phyloP scores from a whole-genome alignment of 1,140 invertebrate species.

The Saccostrea echinata region DNA sequence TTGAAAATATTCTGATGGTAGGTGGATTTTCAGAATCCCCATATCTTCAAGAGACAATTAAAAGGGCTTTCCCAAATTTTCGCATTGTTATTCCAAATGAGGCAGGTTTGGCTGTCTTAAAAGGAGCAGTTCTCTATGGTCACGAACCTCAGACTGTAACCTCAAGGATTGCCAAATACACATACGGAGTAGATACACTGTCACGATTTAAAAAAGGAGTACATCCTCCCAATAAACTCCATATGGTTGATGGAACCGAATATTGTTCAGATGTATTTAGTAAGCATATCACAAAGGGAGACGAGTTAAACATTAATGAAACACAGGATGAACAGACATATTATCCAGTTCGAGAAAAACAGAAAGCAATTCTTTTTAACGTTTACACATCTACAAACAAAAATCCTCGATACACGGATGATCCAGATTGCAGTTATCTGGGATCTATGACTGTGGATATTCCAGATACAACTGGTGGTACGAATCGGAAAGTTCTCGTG shows the following conservation, averaged over 20 bases:
- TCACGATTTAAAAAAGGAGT: constrained; percentile 4
- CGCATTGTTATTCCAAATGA: constrained; percentile 55
- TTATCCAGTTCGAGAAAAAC: constrained; percentile 11
- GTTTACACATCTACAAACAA: constrained; percentile 23
- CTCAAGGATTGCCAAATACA: constrained; percentile 43
- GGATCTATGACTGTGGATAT: constrained; percentile 45
- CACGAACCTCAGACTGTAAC: constrained; percentile 49
- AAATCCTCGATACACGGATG: constrained; percentile 46
- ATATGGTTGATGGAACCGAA: constrained; percentile 19
- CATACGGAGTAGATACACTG: constrained; percentile 52
- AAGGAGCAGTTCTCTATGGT: constrained; percentile 63
- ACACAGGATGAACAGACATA: constrained; percentile 23
- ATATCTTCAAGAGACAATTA: constrained; percentile 44
- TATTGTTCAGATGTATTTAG: constrained; percentile 54
- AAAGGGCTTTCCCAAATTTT: constrained; percentile 42
- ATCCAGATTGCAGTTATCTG: constrained; percentile 34
- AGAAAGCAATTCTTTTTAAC: constrained; percentile 30
- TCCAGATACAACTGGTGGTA: constrained; percentile 30
- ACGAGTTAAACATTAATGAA: constrained; percentile 29
- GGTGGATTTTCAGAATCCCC: constrained; percentile 60
- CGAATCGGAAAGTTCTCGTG: constrained; percentile 37
- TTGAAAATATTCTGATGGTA: constrained; percentile 59
- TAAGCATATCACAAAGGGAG: constrained; percentile 55
- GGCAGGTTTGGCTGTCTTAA: constrained; percentile 57
- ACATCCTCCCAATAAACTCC: constrained; percentile 39